These are phyloP conservation scores for Argyrosomus japonicus DNA, from an alignment of 2,113 vertebrate genomes.

Conservation along the genomic window DNA sequence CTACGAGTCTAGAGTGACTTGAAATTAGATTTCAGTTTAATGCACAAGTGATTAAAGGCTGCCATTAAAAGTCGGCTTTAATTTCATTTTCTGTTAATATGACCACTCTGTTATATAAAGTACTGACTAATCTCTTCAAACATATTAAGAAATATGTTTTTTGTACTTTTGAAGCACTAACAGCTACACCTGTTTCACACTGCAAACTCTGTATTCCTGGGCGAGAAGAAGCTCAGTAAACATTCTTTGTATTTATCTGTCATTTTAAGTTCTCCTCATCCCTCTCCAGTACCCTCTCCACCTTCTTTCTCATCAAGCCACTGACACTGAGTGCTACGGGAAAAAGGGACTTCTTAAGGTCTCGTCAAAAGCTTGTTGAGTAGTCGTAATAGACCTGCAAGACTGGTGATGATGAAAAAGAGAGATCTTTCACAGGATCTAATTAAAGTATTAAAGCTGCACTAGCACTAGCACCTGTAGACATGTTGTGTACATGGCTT, in stretches of 20 bases:
- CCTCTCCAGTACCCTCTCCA: conserved; percentile 6
- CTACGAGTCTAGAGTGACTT: background rate
- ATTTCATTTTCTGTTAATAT: background rate
- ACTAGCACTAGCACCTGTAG: conserved; percentile 74
- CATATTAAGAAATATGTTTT: background rate
- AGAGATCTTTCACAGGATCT: conserved; percentile 65
- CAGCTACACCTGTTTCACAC: background rate
- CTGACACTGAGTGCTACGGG: conserved; percentile 50
- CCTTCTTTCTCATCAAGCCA: conserved; percentile 37
- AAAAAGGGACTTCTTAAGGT: conserved; percentile 42
- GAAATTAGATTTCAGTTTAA: background rate
- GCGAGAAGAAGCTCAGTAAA: background rate
- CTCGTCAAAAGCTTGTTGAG: conserved; percentile 60
- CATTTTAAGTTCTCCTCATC: conserved; percentile 14
- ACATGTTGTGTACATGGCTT: background rate
- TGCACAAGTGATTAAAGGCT: conserved; percentile 18
- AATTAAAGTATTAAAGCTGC: conserved; percentile 54
- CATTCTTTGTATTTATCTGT: conserved; percentile 12
- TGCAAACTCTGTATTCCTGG: background rate
- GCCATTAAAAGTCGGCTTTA: conserved; percentile 2
- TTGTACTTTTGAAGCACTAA: background rate
- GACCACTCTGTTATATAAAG: background rate
- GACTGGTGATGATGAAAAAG: conserved; percentile 58
- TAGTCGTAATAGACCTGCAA: conserved; percentile 47
- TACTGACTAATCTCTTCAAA: background rate